Percentiles rank a stretch among this genome's conserved stretches.
Conservation (phyloP, 2,113 vertebrate genomes). For the Panurus biarmicus region DNA sequence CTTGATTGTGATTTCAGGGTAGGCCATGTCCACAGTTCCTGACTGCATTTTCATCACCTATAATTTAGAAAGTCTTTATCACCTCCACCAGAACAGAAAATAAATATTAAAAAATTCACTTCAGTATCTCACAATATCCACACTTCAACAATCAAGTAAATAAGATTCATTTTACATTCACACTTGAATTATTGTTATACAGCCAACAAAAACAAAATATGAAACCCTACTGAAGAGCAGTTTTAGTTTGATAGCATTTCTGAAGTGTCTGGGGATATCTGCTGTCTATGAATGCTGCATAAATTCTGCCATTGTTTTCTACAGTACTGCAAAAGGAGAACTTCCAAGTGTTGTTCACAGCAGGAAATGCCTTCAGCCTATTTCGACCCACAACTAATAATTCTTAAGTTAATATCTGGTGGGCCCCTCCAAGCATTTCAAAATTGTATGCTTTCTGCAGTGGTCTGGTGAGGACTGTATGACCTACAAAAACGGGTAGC, state of each 20-base stretch:
- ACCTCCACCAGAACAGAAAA: not conserved
- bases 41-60: not conserved
- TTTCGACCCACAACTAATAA: conserved; percentile 61
- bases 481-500: not conserved
- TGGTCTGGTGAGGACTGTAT: not conserved
- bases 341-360: conserved; percentile 20
- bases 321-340: conserved; percentile 7
- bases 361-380: conserved; percentile 52
- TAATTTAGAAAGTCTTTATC: not conserved
- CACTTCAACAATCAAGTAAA: conserved; percentile 37
- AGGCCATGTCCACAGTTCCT: not conserved
- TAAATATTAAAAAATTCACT: not conserved
- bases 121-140: not conserved
- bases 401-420: conserved; percentile 47
- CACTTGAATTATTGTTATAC: conserved; percentile 15
- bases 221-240: conserved; percentile 32
- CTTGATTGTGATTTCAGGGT: not conserved
- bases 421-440: conserved; percentile 25
- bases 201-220: conserved; percentile 45
- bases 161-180: conserved; percentile 42
- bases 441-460: not conserved
- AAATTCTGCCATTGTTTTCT: conserved; percentile 33
- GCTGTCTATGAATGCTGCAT: conserved; percentile 22
- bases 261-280: conserved; percentile 49
- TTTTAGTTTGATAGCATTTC: conserved; percentile 56